Conservation (phyloP, 2,888 invertebrate species). For the Andrena bucephala region DNA sequence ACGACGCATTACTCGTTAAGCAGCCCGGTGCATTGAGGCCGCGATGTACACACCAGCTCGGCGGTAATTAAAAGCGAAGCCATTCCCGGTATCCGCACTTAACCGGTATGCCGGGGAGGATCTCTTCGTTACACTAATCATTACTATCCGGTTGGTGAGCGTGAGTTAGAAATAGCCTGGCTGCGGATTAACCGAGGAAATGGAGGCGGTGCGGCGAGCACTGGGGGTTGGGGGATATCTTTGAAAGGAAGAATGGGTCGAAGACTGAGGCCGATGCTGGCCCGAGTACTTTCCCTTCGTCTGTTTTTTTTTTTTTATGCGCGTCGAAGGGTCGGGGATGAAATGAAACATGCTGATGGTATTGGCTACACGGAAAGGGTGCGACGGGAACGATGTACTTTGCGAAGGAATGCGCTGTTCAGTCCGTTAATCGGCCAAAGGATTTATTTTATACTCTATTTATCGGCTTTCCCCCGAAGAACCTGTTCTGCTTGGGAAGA, state of each 20-base stretch:
- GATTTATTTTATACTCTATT: conserved; percentile 25
- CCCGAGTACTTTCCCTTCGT: conserved; percentile 13
- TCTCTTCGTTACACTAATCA: conserved; percentile 73
- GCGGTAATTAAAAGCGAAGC: conserved; percentile 71
- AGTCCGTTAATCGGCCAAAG: conserved; percentile 37
- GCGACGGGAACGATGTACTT: conserved; percentile 23
- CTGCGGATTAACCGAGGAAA: conserved; percentile 16
- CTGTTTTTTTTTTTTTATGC: not conserved
- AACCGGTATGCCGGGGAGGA: conserved; percentile 52
- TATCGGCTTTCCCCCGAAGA: conserved; percentile 8
- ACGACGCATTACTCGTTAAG: conserved; percentile 70
- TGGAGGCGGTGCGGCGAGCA: not conserved
- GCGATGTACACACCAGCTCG: conserved; percentile 58
- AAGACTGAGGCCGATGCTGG: conserved; percentile 7
- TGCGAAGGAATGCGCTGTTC: conserved; percentile 11
- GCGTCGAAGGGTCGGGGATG: conserved; percentile 40
- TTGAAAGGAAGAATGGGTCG: conserved; percentile 34
- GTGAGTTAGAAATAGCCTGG: conserved; percentile 40
- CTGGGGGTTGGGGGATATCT: conserved; percentile 19
- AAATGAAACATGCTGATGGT: conserved; percentile 60
- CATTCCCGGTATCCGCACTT: conserved; percentile 69
- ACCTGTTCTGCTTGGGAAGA: conserved; percentile 1
- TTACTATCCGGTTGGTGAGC: conserved; percentile 56
- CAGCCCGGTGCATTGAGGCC: conserved; percentile 64
- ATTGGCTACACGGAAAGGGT: conserved; percentile 47